Base-by-base conservation (phyloP, 2,888 invertebrate genomes). In the Rhagonycha fulva region DNA sequence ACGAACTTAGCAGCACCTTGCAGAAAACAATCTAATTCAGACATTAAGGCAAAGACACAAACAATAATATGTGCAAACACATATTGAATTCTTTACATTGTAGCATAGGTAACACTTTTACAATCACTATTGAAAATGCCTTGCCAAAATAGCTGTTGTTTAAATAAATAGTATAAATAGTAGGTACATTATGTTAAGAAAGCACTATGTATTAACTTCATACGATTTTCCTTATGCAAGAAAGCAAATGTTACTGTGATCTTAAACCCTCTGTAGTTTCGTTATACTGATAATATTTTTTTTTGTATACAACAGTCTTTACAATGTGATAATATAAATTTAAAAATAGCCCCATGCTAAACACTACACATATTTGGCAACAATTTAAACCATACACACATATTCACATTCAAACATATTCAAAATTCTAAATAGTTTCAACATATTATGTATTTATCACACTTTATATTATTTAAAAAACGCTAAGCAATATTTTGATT, bases 221-320 rank as follows among this genome's bases (percentile, higher is more conserved):
- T 80, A 80, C 76, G 76, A 78, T 80, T 80, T 78, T 80, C 79
- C 80, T 81, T 83, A 81, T 82, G 83, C 84, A 84, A 82, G 84
- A 84, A 84, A 85, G 84, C 84, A 81, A 81, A 80, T 82, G 81
- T 81, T 81, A 79, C 80, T 82, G 81, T 80, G 76, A 81, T 79
- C 77, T 81, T 79, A 78, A 81, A 81, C 77, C 77, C 77, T 80
- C 79, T 80, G 78, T 80, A 81, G 76, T 79, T 81, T 84, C 82
- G 81, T 82, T 83, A 83, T 83, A 83, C 81, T 82, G 82, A 82
- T 83, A 82, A 78, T 82, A 69, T 81, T 80, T 66, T 69, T 62
- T 77, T 79, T 82, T 83, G 80, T 82, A 82, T 83, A 82, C 81
- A 82, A 83, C 84, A 85, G 85, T 85, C 84, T 85, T 85, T 84